Conservation (phyloP, 2,113 vertebrate genomes). For the Phylloscopus whistleri region DNA sequence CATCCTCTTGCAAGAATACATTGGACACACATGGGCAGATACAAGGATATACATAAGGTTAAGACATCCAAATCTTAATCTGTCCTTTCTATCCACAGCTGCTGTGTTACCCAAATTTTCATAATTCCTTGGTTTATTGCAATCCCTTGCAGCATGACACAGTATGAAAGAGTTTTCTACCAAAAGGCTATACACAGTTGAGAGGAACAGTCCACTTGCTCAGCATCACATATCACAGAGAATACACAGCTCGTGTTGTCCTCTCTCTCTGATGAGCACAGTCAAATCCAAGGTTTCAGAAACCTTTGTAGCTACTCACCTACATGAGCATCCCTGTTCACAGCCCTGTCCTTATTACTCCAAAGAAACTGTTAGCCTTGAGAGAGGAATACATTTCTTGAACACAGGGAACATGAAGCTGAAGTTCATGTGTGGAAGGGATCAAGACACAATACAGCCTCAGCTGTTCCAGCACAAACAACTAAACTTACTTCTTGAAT, state of each 20-base stretch:
- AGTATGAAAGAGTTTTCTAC: background rate
- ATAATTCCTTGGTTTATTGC: background rate
- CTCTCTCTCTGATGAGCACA: background rate
- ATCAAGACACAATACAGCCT: background rate
- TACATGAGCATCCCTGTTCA: background rate
- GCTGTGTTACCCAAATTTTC: background rate
- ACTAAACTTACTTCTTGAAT: background rate
- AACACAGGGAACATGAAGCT: background rate
- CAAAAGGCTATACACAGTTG: background rate
- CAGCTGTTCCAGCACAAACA: background rate
- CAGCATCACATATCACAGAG: background rate
- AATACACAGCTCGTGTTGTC: background rate
- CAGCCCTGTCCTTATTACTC: background rate
- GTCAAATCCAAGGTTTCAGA: background rate
- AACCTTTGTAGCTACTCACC: background rate
- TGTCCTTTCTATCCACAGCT: background rate
- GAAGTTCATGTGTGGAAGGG: background rate
- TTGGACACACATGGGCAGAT: background rate
- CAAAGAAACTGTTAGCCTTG: background rate
- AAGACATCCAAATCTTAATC: background rate
- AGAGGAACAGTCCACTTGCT: background rate
- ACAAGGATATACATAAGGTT: background rate
- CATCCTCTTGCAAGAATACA: background rate
- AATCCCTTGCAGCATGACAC: background rate
- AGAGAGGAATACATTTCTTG: background rate